Base-by-base conservation (phyloP, 1,140 invertebrate species). In the Penaeus chinensis region DNA sequence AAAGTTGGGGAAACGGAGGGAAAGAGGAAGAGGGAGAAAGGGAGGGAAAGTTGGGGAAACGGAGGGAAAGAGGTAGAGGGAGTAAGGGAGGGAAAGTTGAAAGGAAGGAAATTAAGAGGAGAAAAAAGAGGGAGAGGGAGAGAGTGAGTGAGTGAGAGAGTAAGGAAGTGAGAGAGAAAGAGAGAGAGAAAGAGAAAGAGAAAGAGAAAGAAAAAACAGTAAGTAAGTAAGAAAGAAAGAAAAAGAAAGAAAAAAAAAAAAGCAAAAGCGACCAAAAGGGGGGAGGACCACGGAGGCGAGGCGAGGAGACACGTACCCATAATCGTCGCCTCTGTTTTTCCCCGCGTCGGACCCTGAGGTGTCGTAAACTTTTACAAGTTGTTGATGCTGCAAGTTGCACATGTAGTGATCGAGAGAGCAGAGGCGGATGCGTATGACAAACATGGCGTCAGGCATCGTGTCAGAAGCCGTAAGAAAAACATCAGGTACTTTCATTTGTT, bases 111-210 rank as follows among this genome's bases (percentile, higher is more conserved):
- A 80, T 32, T 5, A 8, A 76, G 74, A 76, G 3, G 47, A 37
- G 61, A 37, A 79, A 47, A 79, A 47, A 79, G 77, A 61, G 77
- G 61, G 77, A 47, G 24, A 27, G 65, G 4, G 65, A 77, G 37
- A 37, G 11, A 77, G 37, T 24, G 76, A 77, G 76, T 47, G 76
- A 77, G 32, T 47, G 76, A 77, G 76, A 77, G 76, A 10, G 71
- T 4, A 4, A 69, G 65, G 5, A 11, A 69, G 65, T 7, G 65
- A 69, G 24, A 10, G 71, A 69, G 65, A 69, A 4, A 69, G 65
- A 69, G 65, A 69, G 65, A 69, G 24, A 76, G 71, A 32, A 3
- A 32, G 71, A 22, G 71, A 3, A 2, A 32, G 71, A 32, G n/a
- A 76, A 37, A 42, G 74, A 42, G 74, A 42, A 54, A 13, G 54